These are phyloP conservation scores for human DNA, from an alignment of 2,113 vertebrate species.

Conservation along the genomic window DNA sequence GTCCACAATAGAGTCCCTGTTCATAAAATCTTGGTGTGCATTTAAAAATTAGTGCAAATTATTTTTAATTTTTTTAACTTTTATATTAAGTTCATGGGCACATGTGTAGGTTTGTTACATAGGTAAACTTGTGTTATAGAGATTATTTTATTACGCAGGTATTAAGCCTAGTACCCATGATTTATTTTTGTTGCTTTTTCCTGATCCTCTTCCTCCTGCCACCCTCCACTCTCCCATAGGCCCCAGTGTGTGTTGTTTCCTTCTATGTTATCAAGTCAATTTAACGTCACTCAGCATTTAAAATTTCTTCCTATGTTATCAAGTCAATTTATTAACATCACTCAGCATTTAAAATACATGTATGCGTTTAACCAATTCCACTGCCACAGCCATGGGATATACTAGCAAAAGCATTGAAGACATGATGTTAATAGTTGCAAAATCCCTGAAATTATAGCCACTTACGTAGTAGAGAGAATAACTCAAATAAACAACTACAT, in stretches of 20 bases:
- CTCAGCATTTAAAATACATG: not conserved
- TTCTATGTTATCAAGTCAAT: not conserved
- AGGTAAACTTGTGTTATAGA: too few relatives aligned
- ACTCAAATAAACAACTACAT: not conserved
- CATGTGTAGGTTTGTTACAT: too few relatives aligned
- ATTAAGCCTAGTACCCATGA: too few relatives aligned
- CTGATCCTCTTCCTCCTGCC: too few relatives aligned
- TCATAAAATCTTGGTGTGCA: not conserved
- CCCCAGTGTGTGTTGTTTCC: too few relatives aligned
- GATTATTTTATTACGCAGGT: too few relatives aligned
- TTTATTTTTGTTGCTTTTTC: too few relatives aligned
- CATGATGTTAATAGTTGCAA: not conserved
- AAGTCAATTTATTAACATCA: not conserved
- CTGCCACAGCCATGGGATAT: not conserved
- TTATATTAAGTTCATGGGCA: too few relatives aligned
- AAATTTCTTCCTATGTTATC: not conserved
- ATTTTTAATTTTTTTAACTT: too few relatives aligned
- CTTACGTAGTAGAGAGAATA: not conserved
- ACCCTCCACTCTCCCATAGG: too few relatives aligned
- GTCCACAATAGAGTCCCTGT: not conserved
- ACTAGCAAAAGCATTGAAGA: not conserved
- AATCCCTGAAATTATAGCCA: not conserved
- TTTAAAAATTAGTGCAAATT: not conserved
- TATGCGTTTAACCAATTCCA: not conserved
- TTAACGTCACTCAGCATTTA: not conserved